Evolutionary conservation across 2,797 vertebrate species (phyloP).

Genomic region (Darevskia nairensis): DNA sequence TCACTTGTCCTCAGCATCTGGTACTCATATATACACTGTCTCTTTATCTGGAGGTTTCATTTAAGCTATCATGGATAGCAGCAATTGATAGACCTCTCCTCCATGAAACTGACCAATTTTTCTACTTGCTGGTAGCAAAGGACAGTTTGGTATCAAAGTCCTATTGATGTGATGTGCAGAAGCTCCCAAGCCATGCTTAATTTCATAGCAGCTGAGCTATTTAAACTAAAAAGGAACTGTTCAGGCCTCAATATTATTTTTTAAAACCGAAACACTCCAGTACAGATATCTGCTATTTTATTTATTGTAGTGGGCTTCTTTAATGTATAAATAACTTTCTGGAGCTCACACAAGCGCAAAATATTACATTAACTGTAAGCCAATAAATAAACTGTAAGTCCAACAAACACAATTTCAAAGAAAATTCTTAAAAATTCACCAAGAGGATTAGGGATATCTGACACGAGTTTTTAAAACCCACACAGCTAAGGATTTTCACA

Average conservation of each 20-base stretch:
- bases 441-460: conserved; percentile 5
- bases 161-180: background rate
- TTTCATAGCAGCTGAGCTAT: conserved; percentile 9
- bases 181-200: background rate
- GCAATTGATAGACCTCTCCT: background rate
- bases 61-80: background rate
- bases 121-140: background rate
- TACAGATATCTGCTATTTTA: background rate
- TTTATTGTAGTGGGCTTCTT: background rate
- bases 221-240: background rate
- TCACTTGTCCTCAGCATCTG: background rate
- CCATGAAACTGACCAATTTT: background rate
- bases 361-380: conserved; percentile 15
- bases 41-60: background rate
- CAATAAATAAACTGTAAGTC: conserved; percentile 10
- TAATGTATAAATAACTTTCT: background rate
- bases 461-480: background rate
- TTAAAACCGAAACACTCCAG: background rate
- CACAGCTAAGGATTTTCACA: background rate
- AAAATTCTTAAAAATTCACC: conserved; percentile 20
- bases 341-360: background rate
- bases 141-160: background rate
- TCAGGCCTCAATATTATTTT: background rate
- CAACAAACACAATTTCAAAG: conserved; percentile 6
- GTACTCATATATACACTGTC: background rate